These are phyloP conservation scores for Lingula anatina DNA, from an alignment of 2,888 invertebrate species.

Conservation along the genomic window DNA sequence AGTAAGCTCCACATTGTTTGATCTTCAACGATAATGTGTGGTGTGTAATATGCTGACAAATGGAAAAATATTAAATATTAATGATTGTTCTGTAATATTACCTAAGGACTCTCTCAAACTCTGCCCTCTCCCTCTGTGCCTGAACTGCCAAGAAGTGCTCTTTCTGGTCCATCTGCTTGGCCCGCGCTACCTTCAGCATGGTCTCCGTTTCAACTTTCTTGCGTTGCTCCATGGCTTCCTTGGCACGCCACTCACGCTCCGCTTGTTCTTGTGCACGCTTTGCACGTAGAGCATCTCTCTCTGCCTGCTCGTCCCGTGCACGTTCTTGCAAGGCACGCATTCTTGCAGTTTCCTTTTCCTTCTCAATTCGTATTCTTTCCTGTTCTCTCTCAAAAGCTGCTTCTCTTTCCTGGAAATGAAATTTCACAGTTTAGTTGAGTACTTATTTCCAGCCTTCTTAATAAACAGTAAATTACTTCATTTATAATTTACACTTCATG, in stretches of 20 bases:
- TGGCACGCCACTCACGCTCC: conserved; percentile 51
- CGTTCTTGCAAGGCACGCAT: conserved; percentile 49
- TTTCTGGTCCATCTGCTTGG: conserved; percentile 49
- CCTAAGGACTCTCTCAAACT: conserved; percentile 51
- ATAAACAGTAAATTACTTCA: too few relatives aligned
- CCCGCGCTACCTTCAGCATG: conserved; percentile 44
- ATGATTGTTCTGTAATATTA: too few relatives aligned
- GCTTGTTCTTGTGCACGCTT: conserved; percentile 51
- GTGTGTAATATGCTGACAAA: too few relatives aligned
- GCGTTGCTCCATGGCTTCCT: conserved; percentile 41
- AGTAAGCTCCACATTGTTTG: too few relatives aligned
- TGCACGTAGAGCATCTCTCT: conserved; percentile 48
- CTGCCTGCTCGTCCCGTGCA: conserved; percentile 49
- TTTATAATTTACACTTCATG: too few relatives aligned
- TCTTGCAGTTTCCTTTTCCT: conserved; percentile 49
- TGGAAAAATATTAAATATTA: too few relatives aligned
- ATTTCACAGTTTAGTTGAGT: too few relatives aligned
- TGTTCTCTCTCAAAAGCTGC: conserved; percentile 47
- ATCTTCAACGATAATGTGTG: too few relatives aligned
- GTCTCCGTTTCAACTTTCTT: conserved; percentile 47
- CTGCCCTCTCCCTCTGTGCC: conserved; percentile 49
- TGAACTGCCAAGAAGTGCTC: conserved; percentile 51
- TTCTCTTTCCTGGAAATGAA: conserved; percentile 39
- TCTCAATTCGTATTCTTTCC: conserved; percentile 48
- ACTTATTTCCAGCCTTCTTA: too few relatives aligned